phyloP scores from a whole-genome alignment of 2,113 vertebrate genomes.

The Chelonoidis abingdonii region DNA sequence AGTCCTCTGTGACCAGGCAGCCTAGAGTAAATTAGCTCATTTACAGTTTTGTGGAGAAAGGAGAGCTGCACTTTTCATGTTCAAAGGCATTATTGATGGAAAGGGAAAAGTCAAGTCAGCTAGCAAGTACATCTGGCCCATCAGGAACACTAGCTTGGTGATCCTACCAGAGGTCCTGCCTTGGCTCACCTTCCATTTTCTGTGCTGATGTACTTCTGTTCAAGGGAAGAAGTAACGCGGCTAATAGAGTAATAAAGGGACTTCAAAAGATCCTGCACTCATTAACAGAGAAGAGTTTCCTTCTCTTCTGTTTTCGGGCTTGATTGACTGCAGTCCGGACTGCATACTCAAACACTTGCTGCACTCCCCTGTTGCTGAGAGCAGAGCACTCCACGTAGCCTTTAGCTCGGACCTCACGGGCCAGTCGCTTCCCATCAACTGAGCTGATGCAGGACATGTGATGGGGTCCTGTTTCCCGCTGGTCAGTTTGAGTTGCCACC shows the following conservation, averaged over 20 bases:
- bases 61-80: background rate
- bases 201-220: background rate
- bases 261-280: constrained; percentile 91
- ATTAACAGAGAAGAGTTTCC: constrained; percentile 87
- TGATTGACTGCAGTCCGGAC: constrained; percentile 91
- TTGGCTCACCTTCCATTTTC: background rate
- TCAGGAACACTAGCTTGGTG: background rate
- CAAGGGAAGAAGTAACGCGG: fast-evolving
- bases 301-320: constrained; percentile 81
- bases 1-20: background rate
- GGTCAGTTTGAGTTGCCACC: constrained; percentile 95
- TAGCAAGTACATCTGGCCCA: background rate
- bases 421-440: constrained; percentile 85
- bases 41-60: background rate
- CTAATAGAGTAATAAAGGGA: background rate
- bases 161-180: background rate
- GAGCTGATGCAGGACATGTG: constrained; percentile 84
- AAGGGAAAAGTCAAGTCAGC: background rate
- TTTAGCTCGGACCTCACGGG: constrained; percentile 90
- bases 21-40: background rate
- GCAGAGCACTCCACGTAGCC: constrained; percentile 97
- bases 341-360: constrained; percentile 95
- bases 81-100: background rate
- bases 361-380: constrained; percentile 91
- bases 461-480: constrained; percentile 86